phyloP scores from a whole-genome alignment of 2,113 vertebrate species.

The Brienomyrus brachyistius region DNA sequence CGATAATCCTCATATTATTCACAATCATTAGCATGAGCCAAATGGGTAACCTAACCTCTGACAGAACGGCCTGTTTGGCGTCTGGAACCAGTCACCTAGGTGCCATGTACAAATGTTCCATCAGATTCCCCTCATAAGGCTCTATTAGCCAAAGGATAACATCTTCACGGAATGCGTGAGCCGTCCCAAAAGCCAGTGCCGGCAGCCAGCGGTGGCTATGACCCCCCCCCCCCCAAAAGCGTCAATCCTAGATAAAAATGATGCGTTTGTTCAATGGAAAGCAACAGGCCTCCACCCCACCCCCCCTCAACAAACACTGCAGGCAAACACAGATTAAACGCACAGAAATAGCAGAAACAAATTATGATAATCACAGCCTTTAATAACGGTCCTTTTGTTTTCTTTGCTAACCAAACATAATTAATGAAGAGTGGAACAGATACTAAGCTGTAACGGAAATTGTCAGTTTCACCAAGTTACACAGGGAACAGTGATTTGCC shows the following conservation, averaged over 20 bases:
- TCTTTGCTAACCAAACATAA: constrained; percentile 18
- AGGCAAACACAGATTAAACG: constrained; percentile 48
- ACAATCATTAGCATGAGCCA: background rate
- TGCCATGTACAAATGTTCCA: constrained; percentile 25
- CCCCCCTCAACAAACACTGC: constrained; percentile 8
- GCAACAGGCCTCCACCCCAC: constrained; percentile 36
- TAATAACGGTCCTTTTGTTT: constrained; percentile 3
- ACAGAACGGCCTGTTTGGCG: background rate
- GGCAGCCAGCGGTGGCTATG: background rate
- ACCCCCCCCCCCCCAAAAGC: constrained; percentile 24
- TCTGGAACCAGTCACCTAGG: constrained; percentile 9
- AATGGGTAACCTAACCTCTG: constrained; percentile 9
- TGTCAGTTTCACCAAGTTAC: background rate
- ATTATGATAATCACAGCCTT: constrained; percentile 33
- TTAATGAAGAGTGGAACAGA: background rate
- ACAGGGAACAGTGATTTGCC: background rate
- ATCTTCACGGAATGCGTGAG: constrained; percentile 28
- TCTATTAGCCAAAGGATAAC: constrained; percentile 32
- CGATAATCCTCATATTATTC: constrained; percentile 4
- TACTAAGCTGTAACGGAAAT: background rate
- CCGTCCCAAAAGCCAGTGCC: constrained; percentile 23
- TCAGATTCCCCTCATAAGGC: constrained; percentile 21
- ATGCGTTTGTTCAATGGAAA: constrained; percentile 41
- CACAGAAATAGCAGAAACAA: constrained; percentile 33
- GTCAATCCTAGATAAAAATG: constrained; percentile 38